Conservation (phyloP, 2,113 vertebrate genomes). For the Xyrauchen texanus region DNA sequence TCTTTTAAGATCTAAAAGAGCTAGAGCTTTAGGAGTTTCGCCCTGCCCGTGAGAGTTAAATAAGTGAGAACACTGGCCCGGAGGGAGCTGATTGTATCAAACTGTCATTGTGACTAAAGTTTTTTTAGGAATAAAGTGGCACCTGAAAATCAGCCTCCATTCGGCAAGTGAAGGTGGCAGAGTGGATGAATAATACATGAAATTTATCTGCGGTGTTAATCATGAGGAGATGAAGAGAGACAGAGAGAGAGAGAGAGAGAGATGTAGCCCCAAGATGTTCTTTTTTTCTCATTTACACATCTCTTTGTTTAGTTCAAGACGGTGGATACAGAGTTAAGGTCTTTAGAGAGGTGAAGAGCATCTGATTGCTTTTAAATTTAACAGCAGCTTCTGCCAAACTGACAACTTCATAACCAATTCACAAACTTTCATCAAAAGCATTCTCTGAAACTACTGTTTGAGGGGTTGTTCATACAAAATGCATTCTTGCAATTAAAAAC, state of each 20-base stretch:
- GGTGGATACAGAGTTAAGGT: neutral
- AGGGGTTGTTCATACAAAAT: neutral
- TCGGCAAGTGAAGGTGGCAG: constrained; percentile 57
- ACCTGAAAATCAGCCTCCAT: constrained; percentile 54
- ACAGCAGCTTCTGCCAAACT: neutral
- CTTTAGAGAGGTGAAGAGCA: constrained; percentile 47
- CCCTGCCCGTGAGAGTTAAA: constrained; percentile 28
- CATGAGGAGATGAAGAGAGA: constrained; percentile 47
- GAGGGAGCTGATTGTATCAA: constrained; percentile 47
- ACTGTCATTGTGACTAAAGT: constrained; percentile 55
- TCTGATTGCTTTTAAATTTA: constrained; percentile 57
- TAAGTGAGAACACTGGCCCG: constrained; percentile 27
- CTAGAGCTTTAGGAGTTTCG: neutral
- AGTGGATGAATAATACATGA: constrained; percentile 70
- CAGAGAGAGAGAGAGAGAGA: neutral
- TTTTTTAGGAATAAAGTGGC: constrained; percentile 50
- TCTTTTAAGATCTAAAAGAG: constrained; percentile 21
- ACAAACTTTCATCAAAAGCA: constrained; percentile 9
- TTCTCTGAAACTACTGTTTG: neutral
- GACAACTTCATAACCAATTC: neutral
- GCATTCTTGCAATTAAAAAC: neutral
- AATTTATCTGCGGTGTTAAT: constrained; percentile 60
- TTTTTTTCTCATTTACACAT: constrained; percentile 4
- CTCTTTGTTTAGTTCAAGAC: constrained; percentile 2
- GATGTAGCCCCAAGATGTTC: neutral